Base-by-base conservation (phyloP, 2,888 invertebrate genomes). In the Epicampocera succincta region DNA sequence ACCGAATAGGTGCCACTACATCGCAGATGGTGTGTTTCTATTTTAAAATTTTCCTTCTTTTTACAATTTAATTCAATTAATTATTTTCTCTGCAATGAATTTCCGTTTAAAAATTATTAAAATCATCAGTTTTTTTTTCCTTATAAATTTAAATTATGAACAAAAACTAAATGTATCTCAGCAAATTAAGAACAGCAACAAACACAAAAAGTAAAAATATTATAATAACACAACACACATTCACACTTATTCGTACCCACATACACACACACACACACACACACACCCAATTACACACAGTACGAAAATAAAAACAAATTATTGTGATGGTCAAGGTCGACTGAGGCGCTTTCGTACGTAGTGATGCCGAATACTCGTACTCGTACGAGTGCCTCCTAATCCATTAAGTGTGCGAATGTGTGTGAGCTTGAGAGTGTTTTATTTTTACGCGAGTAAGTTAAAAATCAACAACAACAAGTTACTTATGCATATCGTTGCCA, bases 251-350 rank as follows among this genome's bases (percentile, higher is more conserved):
- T 1, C 29, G 11, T 19, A 46, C 4, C 29, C 11, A 63, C n/a
- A n/a, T n/a, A n/a, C 42, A 72, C 60, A 40, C 46, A 42, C 68
- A 60, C 25, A 52, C 25, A 42, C 21, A 12, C 15, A 15, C 50
- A 68, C 19, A 63, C 66, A 38, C 48, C 63, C 19, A 52, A 1
- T 1, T 40, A n/a, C 29, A 46, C 4, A 42, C 11, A 63, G 52
- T 44, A 25, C 17, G 29, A 38, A 58, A 54, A 86, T 84, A 86
- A 87, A 86, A 86, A 86, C 85, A 87, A 88, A 88, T 86, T 87
- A 88, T 88, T 88, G 88, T 87, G 88, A 88, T 88, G 88, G 88
- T 88, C 88, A 88, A 88, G 88, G 88, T 88, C 88, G 88, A 87
- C 87, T 85, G 86, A 86, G 85, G 85, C 87, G 87, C 85, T 87